Evolutionary conservation across 1,140 invertebrate genomes (phyloP).

Genomic region (Ganaspis sp.): DNA sequence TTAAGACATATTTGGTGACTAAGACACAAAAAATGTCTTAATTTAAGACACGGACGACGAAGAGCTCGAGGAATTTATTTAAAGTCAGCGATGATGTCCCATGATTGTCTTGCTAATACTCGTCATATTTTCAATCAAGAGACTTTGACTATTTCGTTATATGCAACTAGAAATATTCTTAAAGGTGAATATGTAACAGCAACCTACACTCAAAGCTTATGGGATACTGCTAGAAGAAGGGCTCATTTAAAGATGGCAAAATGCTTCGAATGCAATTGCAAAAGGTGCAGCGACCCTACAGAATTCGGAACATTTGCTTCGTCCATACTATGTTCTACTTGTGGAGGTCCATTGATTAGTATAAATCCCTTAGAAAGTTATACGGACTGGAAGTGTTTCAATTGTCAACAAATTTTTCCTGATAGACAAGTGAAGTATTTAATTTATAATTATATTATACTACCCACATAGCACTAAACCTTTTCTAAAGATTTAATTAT

Average conservation of each 20-base stretch:
- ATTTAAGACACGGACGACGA: too few relatives aligned
- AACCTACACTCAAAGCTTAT: neutral
- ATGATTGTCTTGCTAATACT: neutral
- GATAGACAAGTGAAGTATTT: neutral
- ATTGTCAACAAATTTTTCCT: neutral
- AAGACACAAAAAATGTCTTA: too few relatives aligned
- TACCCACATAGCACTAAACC: too few relatives aligned
- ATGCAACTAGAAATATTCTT: neutral
- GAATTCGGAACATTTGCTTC: neutral
- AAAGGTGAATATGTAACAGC: neutral
- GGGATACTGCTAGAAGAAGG: neutral
- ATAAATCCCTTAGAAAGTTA: neutral
- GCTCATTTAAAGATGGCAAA: constrained; percentile 3
- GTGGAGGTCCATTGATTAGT: neutral
- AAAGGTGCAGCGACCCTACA: neutral
- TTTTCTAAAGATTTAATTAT: too few relatives aligned
- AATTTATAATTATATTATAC: neutral
- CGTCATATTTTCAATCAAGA: neutral
- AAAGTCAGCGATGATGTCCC: neutral
- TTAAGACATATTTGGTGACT: too few relatives aligned
- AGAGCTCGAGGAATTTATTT: neutral
- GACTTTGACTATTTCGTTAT: neutral
- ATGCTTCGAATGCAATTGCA: neutral
- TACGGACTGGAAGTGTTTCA: neutral
- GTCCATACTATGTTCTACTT: neutral